A percentile compares a stretch with the other conserved stretches of the same genome.
Conservation (phyloP, 2,797 vertebrate genomes). For the Acrossocheilus fasciatus region DNA sequence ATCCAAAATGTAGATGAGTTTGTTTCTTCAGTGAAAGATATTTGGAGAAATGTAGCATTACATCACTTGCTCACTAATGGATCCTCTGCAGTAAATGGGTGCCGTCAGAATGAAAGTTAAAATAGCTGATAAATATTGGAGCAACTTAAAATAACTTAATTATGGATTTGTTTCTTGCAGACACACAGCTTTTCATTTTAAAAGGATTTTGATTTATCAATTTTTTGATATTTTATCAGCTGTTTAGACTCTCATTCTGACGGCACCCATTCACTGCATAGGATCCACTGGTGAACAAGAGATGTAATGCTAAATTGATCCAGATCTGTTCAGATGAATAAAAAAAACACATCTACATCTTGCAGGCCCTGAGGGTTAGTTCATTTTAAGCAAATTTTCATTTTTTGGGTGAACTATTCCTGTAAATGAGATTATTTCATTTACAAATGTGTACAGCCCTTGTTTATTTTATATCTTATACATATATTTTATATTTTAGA, state of each 20-base stretch:
- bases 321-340: too few relatives aligned
- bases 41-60: not conserved
- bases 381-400: too few relatives aligned
- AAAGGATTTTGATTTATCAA: not conserved
- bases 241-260: not conserved
- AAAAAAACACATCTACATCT: too few relatives aligned
- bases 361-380: too few relatives aligned
- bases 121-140: not conserved
- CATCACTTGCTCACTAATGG: not conserved
- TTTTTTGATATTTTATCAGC: not conserved
- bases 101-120: not conserved
- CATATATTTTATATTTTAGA: not conserved
- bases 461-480: not conserved
- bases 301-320: too few relatives aligned
- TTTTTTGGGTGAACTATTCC: not conserved
- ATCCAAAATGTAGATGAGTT: not conserved
- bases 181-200: not conserved
- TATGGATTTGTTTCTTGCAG: not conserved
- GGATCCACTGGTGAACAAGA: not conserved
- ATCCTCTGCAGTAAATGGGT: not conserved
- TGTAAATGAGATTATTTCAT: not conserved
- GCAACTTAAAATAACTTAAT: not conserved
- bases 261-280: not conserved
- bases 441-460: not conserved
- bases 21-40: not conserved